These are phyloP conservation scores for Gymnoscopelus braueri DNA, from an alignment of 2,797 vertebrate genomes.

Conservation along the genomic window DNA sequence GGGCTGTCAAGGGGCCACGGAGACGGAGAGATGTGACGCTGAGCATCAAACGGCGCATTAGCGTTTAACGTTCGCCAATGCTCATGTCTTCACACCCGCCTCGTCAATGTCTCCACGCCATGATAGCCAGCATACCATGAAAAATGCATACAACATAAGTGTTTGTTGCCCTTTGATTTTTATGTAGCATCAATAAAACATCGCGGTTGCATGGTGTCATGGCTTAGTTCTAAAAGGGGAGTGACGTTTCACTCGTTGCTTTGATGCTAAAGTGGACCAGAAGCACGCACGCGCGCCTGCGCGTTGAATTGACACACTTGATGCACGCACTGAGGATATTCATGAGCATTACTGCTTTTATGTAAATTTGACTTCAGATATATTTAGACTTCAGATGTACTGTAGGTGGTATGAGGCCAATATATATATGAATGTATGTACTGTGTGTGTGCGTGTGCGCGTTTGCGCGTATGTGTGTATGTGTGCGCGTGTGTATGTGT, in stretches of 20 bases:
- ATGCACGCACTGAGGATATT: too few relatives aligned
- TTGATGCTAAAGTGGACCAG: constrained; percentile 70
- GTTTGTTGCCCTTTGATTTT: constrained; percentile 79
- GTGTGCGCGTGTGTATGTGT: too few relatives aligned
- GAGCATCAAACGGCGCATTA: constrained; percentile 59
- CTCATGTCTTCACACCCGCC: constrained; percentile 41
- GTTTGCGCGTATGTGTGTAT: too few relatives aligned
- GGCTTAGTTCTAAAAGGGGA: constrained; percentile 59
- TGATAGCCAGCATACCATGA: constrained; percentile 43
- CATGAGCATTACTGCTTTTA: too few relatives aligned
- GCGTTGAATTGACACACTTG: too few relatives aligned
- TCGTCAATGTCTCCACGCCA: constrained; percentile 24
- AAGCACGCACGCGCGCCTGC: background rate
- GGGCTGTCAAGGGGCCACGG: constrained; percentile 27
- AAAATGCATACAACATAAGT: constrained; percentile 73
- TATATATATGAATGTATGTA: too few relatives aligned
- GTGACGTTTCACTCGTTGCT: constrained; percentile 68
- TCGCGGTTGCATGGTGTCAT: constrained; percentile 69
- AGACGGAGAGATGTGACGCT: constrained; percentile 10
- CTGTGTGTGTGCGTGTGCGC: too few relatives aligned
- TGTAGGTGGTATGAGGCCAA: too few relatives aligned
- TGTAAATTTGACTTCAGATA: too few relatives aligned
- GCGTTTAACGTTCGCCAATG: constrained; percentile 34
- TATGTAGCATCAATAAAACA: constrained; percentile 80
- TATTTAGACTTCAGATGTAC: too few relatives aligned